These are phyloP conservation scores for Zaprionus inermis DNA, from an alignment of 1,140 invertebrate species.

Conservation along the genomic window DNA sequence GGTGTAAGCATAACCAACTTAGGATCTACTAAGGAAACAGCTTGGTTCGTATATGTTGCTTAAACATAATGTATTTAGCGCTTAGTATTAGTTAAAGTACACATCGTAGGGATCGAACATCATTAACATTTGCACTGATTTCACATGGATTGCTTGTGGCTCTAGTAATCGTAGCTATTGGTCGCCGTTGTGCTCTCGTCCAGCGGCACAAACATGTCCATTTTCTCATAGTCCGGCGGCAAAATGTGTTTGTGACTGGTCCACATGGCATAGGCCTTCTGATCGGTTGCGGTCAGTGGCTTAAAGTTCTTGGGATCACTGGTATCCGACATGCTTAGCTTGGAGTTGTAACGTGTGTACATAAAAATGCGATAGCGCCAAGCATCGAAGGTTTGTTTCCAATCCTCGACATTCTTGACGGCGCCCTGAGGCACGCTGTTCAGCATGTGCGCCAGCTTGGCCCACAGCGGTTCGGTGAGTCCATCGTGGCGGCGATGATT, in stretches of 20 bases:
- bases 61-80: slow-evolving; percentile 71
- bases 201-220: slow-evolving; percentile 73
- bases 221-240: slow-evolving; percentile 75
- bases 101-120: slow-evolving; percentile 41
- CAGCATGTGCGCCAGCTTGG: slow-evolving; percentile 68
- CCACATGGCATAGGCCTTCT: slow-evolving; percentile 82
- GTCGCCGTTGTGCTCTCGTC: slow-evolving; percentile 70
- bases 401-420: slow-evolving; percentile 80
- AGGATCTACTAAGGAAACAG: slow-evolving; percentile 15
- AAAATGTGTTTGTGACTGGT: slow-evolving; percentile 77
- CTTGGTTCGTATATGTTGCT: slow-evolving; percentile 36
- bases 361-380: slow-evolving; percentile 82
- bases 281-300: slow-evolving; percentile 76
- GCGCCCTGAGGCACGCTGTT: slow-evolving; percentile 79
- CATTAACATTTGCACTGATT: slow-evolving; percentile 57
- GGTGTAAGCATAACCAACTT: not conserved
- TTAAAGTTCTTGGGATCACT: slow-evolving; percentile 80
- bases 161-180: slow-evolving; percentile 69
- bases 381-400: slow-evolving; percentile 80
- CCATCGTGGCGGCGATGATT: slow-evolving; percentile 76
- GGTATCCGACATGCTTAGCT: slow-evolving; percentile 75
- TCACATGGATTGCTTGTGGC: slow-evolving; percentile 1
- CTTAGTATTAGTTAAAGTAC: slow-evolving; percentile 78
- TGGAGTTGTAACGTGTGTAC: slow-evolving; percentile 81
- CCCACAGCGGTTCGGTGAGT: slow-evolving; percentile 75